Evolutionary conservation across 2,888 invertebrate genomes (phyloP).

Genomic region (Parthenolecanium corni): DNA sequence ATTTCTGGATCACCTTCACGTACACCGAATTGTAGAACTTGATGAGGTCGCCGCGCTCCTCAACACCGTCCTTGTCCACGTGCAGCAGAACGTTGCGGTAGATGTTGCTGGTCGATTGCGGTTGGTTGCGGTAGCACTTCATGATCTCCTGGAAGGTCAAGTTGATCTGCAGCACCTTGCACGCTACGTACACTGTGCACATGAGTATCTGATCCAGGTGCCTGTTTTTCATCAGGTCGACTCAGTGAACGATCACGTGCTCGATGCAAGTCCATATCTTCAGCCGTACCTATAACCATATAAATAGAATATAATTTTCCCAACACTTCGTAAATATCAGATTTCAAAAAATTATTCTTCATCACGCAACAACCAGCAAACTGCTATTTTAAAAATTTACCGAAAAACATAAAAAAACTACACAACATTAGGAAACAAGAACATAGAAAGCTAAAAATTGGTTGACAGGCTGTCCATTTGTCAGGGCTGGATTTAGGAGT

Average conservation of each 20-base stretch:
- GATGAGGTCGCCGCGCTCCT: slow-evolving; percentile 76
- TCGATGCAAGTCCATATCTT: slow-evolving; percentile 98
- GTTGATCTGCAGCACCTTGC: slow-evolving; percentile 53
- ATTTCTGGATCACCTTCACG: slow-evolving; percentile 67
- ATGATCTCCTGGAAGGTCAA: slow-evolving; percentile 79
- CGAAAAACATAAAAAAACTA: too few relatives aligned
- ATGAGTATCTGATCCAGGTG: slow-evolving; percentile 96
- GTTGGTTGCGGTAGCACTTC: slow-evolving; percentile 84
- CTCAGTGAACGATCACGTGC: slow-evolving; percentile 64
- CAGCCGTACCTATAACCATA: slow-evolving; percentile 57
- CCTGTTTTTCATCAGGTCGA: slow-evolving; percentile 76
- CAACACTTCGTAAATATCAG: too few relatives aligned
- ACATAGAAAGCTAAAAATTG: too few relatives aligned
- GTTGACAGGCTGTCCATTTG: too few relatives aligned
- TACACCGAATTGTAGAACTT: slow-evolving; percentile 88
- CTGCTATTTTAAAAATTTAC: too few relatives aligned
- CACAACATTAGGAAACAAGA: too few relatives aligned
- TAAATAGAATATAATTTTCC: too few relatives aligned
- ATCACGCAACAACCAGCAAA: slow-evolving; percentile 37
- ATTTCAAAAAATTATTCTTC: too few relatives aligned
- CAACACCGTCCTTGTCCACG: slow-evolving; percentile 34
- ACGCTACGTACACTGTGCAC: slow-evolving; percentile 93
- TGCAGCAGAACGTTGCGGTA: slow-evolving; percentile 75
- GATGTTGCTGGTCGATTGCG: slow-evolving; percentile 82
- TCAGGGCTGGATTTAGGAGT: too few relatives aligned